Percentiles rank a stretch among this genome's conserved stretches.
Conservation (phyloP, 2,113 vertebrate genomes). For the Brienomyrus longianalis region DNA sequence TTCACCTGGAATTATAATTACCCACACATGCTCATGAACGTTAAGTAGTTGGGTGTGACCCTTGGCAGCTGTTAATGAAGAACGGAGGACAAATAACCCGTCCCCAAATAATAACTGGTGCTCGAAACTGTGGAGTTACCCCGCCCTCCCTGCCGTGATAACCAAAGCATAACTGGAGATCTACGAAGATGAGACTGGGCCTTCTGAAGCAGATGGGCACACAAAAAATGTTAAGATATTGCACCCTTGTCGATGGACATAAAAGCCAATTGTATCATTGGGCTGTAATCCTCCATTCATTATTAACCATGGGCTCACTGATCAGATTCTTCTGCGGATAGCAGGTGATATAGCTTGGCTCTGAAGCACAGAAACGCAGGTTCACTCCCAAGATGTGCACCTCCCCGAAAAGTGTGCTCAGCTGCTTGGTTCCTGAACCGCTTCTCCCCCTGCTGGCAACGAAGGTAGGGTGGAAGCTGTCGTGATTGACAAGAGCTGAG, state of each 20-base stretch:
- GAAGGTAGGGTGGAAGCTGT: not conserved
- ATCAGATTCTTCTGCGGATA: not conserved
- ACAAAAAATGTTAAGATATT: not conserved
- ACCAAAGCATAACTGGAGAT: not conserved
- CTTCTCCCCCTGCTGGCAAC: not conserved
- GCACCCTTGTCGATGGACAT: not conserved
- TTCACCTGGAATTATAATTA: not conserved
- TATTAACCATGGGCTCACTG: not conserved
- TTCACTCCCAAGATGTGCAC: not conserved
- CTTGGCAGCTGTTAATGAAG: not conserved
- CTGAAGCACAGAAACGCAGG: not conserved
- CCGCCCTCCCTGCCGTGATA: not conserved
- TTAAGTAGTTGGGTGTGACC: not conserved
- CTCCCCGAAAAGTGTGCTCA: not conserved
- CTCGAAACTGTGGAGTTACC: not conserved
- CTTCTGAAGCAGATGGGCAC: not conserved
- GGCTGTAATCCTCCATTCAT: not conserved
- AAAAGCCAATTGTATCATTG: not conserved
- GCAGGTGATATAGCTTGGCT: not conserved
- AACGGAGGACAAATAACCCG: not conserved
- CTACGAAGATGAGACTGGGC: not conserved
- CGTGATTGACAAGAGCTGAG: not conserved
- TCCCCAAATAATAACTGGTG: not conserved
- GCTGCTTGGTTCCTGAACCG: not conserved
- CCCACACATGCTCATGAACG: not conserved